Evolutionary conservation across 2,113 vertebrate species (phyloP).

Genomic region (Chamaetylas fuelleborni): DNA sequence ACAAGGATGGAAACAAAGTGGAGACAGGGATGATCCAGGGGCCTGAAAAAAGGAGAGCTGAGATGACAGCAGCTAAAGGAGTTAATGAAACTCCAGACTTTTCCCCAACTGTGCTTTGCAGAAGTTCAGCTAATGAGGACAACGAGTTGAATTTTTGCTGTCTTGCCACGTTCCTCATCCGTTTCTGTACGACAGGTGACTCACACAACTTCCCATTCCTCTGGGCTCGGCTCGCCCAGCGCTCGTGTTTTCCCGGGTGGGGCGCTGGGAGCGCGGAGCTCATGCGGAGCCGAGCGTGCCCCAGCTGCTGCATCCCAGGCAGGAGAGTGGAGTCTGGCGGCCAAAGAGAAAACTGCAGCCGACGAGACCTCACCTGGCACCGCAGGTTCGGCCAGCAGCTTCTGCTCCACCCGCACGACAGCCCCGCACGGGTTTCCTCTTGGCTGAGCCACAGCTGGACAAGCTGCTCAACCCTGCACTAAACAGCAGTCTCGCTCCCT

Average conservation of each 20-base stretch:
- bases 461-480: not conserved
- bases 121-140: not conserved
- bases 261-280: accelerated
- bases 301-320: not conserved
- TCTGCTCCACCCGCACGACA: not conserved
- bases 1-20: accelerated
- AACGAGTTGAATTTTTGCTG: not conserved
- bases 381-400: not conserved
- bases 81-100: not conserved
- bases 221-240: not conserved
- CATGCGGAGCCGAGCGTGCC: not conserved
- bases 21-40: not conserved
- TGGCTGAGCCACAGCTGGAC: not conserved
- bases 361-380: not conserved
- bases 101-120: not conserved
- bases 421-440: not conserved
- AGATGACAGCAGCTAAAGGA: not conserved
- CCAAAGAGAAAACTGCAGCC: not conserved
- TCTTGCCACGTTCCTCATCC: not conserved
- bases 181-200: not conserved
- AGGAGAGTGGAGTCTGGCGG: conserved; percentile 50
- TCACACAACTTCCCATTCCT: not conserved
- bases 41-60: not conserved
- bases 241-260: not conserved
- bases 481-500: not conserved